These are phyloP conservation scores for Andrena cerasifolii DNA, from an alignment of 1,140 invertebrate genomes.

Conservation along the genomic window DNA sequence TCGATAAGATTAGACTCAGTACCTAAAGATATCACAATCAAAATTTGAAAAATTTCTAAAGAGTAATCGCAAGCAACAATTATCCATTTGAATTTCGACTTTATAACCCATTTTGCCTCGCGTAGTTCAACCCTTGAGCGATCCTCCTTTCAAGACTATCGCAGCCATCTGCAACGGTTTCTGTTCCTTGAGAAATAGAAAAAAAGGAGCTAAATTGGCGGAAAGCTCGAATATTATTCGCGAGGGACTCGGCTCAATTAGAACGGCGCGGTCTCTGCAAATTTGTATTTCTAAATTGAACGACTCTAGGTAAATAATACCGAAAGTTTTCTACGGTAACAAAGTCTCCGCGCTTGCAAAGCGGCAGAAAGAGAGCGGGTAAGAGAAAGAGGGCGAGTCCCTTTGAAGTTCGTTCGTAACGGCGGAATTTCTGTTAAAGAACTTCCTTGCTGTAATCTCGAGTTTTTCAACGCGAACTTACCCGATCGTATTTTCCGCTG, in stretches of 20 bases:
- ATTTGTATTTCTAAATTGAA: constrained; percentile 54
- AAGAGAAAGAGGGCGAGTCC: constrained; percentile 9
- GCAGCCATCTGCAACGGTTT: background rate
- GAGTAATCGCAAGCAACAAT: no score
- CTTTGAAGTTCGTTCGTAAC: constrained; percentile 50
- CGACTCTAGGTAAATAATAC: constrained; percentile 41
- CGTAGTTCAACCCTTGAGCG: no score
- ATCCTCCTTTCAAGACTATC: background rate
- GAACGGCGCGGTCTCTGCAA: constrained; percentile 24
- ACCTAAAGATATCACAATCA: no score
- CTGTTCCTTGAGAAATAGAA: background rate
- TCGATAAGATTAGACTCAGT: no score
- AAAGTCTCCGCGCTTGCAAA: background rate
- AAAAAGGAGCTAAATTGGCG: background rate
- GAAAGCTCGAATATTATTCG: background rate
- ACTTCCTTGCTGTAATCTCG: background rate
- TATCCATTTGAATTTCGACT: no score
- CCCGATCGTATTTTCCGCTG: constrained; percentile 36
- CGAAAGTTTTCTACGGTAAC: constrained; percentile 39
- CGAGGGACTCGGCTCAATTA: constrained; percentile 14
- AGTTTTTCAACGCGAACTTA: constrained; percentile 33
- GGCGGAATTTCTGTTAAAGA: constrained; percentile 41
- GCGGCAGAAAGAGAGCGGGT: background rate
- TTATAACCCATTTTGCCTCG: no score
- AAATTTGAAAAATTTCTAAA: no score